Base-by-base conservation (phyloP, 30 jellyfish, hydroid and myxozoan genomes). In the Morbakka virulenta region DNA sequence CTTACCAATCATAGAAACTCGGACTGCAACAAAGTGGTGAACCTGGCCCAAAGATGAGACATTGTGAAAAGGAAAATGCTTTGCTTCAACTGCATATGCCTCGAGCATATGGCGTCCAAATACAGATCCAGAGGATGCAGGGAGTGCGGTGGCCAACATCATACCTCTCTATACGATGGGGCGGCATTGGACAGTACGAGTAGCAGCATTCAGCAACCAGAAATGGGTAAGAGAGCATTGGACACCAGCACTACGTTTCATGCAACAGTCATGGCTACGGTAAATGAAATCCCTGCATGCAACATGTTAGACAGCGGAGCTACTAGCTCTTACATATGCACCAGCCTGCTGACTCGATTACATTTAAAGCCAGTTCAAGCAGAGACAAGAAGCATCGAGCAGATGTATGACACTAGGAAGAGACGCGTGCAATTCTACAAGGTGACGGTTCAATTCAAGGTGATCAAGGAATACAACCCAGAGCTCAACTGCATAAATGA, bases 401-500 rank as follows among this genome's bases (percentile, higher is more conserved):
- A 64, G 52, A 64, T 64, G 76, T 64, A 64, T 64, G 76, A 52
- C 52, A 64, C 3, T 49, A 52, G 26, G 17, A 27, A 64, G 20
- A 27, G 52, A 25, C 26, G 52, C 13, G 76, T 64, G 49, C 52
- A 64, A 29, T 12, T 57, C 11, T 57, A 6, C 71, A 22, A 57
- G 13, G 71, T 57, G 13, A 22, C 28, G 28, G 49, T 64, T 25
- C 3, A 64, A 9, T 74, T 75, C 3, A 28, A 50, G 26, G 76
- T 47, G 41, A 69, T 74, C 1, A 65, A 74, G 11, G 64, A 52
- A 1, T 74, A 51, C 73, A 1, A 26, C 41, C 17, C 57, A 2
- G 36, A 74, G n/a, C 62, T 52, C 32, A 74, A 50, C 13, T 50
- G 85, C 64, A 74, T 74, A 13, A 74, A 74, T 61, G 87, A 70